Percentiles rank a stretch among this genome's conserved stretches.
phyloP scores from a whole-genome alignment of 1,140 invertebrate genomes.

The Platyscapa corneri region DNA sequence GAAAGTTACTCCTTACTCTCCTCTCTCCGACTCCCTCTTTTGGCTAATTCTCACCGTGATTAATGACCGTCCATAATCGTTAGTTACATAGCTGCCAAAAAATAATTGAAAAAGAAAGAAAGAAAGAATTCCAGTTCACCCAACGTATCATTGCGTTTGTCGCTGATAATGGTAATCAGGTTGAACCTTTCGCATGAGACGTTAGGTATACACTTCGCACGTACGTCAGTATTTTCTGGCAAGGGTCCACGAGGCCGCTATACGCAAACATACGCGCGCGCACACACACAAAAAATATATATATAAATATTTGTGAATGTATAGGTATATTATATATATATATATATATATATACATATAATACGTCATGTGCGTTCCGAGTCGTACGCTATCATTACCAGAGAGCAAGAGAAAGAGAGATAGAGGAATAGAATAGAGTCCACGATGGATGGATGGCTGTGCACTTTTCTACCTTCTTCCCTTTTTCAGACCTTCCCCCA shows the following conservation, averaged over 20 bases:
- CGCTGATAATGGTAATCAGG: conserved; percentile 44
- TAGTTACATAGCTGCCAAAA: conserved; percentile 13
- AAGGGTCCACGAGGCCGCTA: neutral
- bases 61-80: conserved; percentile 21
- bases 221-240: conserved; percentile 25
- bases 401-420: conserved; percentile 47
- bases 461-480: conserved; percentile 38
- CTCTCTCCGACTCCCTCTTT: neutral
- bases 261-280: neutral
- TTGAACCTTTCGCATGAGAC: neutral
- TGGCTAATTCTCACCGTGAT: conserved; percentile 11
- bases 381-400: conserved; percentile 68
- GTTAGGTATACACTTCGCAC: conserved; percentile 29
- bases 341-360: neutral
- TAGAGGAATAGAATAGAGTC: conserved; percentile 57
- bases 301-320: too few species aligned
- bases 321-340: too few species aligned
- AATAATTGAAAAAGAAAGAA: conserved; percentile 34
- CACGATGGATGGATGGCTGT: conserved; percentile 55
- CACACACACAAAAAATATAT: too few species aligned
- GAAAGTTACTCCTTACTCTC: neutral
- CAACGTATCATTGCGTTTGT: conserved; percentile 26
- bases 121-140: conserved; percentile 38
- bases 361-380: conserved; percentile 13
- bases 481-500: neutral